Conservation (phyloP, 2,888 invertebrate species). For the Branchellion lobata region DNA sequence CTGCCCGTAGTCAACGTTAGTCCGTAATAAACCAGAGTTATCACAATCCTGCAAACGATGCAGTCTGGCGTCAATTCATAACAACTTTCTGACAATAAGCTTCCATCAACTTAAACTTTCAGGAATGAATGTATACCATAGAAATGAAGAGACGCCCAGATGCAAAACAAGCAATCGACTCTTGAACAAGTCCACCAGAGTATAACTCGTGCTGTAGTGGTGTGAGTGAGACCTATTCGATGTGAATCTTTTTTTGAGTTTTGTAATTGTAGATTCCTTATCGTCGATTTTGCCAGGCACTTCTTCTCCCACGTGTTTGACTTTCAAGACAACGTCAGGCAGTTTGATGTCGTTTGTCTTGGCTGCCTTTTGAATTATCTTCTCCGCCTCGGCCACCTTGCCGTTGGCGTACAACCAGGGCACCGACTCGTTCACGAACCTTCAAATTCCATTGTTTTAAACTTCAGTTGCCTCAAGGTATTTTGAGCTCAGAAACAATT, state of each 20-base stretch:
- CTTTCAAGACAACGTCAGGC: background rate
- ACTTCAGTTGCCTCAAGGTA: too few relatives aligned
- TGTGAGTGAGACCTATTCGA: too few relatives aligned
- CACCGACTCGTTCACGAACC: slow-evolving; percentile 53
- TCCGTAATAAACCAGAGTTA: slow-evolving; percentile 56
- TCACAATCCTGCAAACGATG: slow-evolving; percentile 53
- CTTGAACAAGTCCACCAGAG: background rate
- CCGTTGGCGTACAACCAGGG: slow-evolving; percentile 53
- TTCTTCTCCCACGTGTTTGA: too few relatives aligned
- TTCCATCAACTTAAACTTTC: background rate
- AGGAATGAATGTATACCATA: background rate
- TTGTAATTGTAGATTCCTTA: too few relatives aligned
- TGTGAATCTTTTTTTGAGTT: too few relatives aligned
- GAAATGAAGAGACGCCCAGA: background rate
- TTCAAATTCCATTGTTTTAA: slow-evolving; percentile 36
- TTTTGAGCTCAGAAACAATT: too few relatives aligned
- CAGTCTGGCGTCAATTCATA: background rate
- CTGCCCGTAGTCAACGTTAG: slow-evolving; percentile 55
- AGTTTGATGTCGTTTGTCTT: slow-evolving; percentile 49
- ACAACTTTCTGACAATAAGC: too few relatives aligned
- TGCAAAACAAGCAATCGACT: background rate
- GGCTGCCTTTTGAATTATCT: slow-evolving; percentile 51
- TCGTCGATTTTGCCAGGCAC: too few relatives aligned
- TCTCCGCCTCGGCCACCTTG: slow-evolving; percentile 49
- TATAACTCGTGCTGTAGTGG: background rate